Evolutionary conservation across 2,888 invertebrate species (phyloP).

Genomic region (Caenorhabditis becei): DNA sequence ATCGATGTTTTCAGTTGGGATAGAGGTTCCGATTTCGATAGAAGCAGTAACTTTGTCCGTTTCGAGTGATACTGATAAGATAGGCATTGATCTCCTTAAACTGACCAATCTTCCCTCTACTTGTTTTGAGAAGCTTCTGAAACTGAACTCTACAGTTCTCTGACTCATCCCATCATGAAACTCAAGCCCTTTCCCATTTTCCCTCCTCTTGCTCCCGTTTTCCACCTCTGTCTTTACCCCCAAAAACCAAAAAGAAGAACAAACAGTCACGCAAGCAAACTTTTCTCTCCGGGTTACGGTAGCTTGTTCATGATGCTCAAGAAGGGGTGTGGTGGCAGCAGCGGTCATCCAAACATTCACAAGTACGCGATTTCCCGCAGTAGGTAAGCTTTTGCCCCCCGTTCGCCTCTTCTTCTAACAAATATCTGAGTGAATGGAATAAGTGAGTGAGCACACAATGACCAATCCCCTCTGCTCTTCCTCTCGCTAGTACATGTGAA

Average conservation of each 20-base stretch:
- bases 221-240: slow-evolving; percentile 10
- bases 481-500: slow-evolving; percentile 54
- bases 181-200: background rate
- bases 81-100: too few relatives aligned
- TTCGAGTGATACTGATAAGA: too few relatives aligned
- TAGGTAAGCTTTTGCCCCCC: background rate
- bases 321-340: slow-evolving; percentile 35
- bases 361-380: slow-evolving; percentile 37
- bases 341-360: slow-evolving; percentile 50
- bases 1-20: too few relatives aligned
- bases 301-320: background rate
- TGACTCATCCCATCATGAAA: slow-evolving; percentile 17
- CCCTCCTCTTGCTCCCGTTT: background rate
- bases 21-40: too few relatives aligned
- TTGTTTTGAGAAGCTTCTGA: background rate
- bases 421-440: slow-evolving; percentile 45
- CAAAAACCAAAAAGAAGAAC: slow-evolving; percentile 28
- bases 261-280: slow-evolving; percentile 59
- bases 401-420: slow-evolving; percentile 28
- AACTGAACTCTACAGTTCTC: background rate
- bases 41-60: too few relatives aligned
- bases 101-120: background rate
- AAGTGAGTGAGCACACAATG: slow-evolving; percentile 57
- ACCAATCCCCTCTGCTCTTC: slow-evolving; percentile 12
- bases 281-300: slow-evolving; percentile 17